Base-by-base conservation (phyloP, 2,888 invertebrate species). In the Metellina segmentata region DNA sequence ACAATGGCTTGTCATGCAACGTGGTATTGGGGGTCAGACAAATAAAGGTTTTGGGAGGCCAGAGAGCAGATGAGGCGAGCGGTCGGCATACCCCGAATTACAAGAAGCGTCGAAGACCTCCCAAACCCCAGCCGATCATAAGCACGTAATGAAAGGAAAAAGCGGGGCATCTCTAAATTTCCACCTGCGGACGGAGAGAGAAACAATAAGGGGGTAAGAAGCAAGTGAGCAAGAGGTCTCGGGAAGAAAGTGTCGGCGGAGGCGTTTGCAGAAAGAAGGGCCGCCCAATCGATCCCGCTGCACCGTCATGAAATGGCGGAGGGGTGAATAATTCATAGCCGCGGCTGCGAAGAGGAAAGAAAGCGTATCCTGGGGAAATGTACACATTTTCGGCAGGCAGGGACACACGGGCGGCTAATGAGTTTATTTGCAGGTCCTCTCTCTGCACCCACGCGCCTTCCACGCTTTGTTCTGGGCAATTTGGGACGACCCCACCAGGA, bases 251-350 rank as follows among this genome's bases (percentile, higher is more conserved):
- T 34, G 34, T 34, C 34, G 34, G 90, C 51, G 52, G 81, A 90
- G 90, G 85, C 85, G 85, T 90, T 90, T 90, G 90, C 85, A 85
- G 90, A 90, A 90, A 90, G 85, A 85, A 85, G 74, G 81, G 81
- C 71, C 52, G 69, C 20, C 49, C 79, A 86, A 90, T 87, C 91
- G 91, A 91, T 91, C 87, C n/a, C 49, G 82, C 82, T 53, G 91
- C 78, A 71, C 70, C 85, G 81, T 81, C 90, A 85, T 90, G 86
- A 90, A 86, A 74, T 81, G 86, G 86, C 72, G 85, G 71, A 79
- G 77, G 90, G 86, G 87, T 91, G 91, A 91, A 91, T 91, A 87
- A 87, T 91, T 91, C 91, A 91, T 91, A 78, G 91, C 82, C 74
- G 90, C 77, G 89, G 89, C 89, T 52, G 79, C 20, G 79, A 71